Base-by-base conservation (phyloP, 2,888 invertebrate species). In the Muscina levida region DNA sequence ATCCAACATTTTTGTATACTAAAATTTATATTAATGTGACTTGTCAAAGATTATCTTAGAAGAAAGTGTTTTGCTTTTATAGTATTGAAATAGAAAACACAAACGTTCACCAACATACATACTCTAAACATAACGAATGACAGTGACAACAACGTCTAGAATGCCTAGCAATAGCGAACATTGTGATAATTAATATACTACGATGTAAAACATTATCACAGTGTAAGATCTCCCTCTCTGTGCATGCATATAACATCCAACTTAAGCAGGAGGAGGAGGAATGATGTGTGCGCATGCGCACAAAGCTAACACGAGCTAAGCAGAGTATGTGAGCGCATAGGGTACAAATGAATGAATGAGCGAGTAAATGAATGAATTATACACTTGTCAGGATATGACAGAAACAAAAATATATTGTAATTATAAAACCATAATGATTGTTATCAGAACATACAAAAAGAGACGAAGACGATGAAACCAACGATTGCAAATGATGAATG, bases 371-470 rank as follows among this genome's bases (percentile, higher is more conserved):
- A 62, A 42, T 42, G 62, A 62, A 62, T 59, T 39, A 37, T 19
- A 13, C 39, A 42, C 19, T 59, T 19, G 31, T 15, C 59, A 26
- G 26, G 13, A 59, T 15, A 17, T 17, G 8, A 59, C 59, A 59
- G 37, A 39, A 17, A 19, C 19, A 56, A 3, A 26, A n/a, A 53
- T 26, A 15, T 62, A 13, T 22, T 39, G 11, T 39, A 67, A 67
- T 53, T 67, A 67, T 53, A 53, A 67, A 67, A 53, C 15, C 67
- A 67, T 67, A 67, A 67, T 19, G 67, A 67, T 67, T 51, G 31
- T 67, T 48, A 15, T 10, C 31, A 37, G 59, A 59, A 59, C 22
- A 5, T 17, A n/a, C 19, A 10, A 11, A 24, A 3, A 53, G 24
- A 13, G 11, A n/a, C 37, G 26, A 31, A 6, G 15, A 26, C 31